A percentile compares a stretch with the other conserved stretches of the same genome.
Conservation (phyloP, 2,113 vertebrate species). For the Coreoperca whiteheadi region DNA sequence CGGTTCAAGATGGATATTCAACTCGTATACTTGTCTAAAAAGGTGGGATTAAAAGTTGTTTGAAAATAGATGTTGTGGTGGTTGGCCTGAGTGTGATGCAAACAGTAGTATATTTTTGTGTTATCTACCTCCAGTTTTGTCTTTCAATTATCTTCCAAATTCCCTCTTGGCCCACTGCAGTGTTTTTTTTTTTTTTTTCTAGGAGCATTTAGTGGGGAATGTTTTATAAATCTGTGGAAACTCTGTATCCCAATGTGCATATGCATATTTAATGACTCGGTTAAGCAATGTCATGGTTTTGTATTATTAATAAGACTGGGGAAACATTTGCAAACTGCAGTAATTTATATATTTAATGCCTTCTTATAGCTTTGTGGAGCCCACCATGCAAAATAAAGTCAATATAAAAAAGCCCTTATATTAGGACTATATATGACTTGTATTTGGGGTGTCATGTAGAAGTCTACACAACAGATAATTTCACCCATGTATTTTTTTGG, state of each 20-base stretch:
- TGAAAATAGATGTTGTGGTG: not conserved
- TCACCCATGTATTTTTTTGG: not conserved
- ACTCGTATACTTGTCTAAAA: not conserved
- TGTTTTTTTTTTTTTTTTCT: constrained; percentile 12
- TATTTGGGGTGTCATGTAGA: not conserved
- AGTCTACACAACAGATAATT: not conserved
- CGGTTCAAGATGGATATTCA: not conserved
- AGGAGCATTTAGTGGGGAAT: constrained; percentile 43
- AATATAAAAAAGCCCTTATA: not conserved
- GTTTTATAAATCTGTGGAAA: constrained; percentile 51
- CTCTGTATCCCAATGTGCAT: constrained; percentile 51
- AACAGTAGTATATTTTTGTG: constrained; percentile 5
- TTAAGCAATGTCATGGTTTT: constrained; percentile 60
- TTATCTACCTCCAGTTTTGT: constrained; percentile 23
- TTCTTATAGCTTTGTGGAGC: not conserved
- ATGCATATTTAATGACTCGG: constrained; percentile 69
- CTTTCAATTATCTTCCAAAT: constrained; percentile 36
- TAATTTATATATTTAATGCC: constrained; percentile 25
- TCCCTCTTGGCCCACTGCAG: not conserved
- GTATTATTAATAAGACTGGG: constrained; percentile 64
- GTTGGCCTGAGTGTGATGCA: not conserved
- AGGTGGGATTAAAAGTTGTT: not conserved
- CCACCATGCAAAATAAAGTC: not conserved
- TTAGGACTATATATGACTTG: no score
- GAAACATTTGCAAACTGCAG: constrained; percentile 40